Conservation (phyloP, 2,113 vertebrate species). For the Strigops habroptila region DNA sequence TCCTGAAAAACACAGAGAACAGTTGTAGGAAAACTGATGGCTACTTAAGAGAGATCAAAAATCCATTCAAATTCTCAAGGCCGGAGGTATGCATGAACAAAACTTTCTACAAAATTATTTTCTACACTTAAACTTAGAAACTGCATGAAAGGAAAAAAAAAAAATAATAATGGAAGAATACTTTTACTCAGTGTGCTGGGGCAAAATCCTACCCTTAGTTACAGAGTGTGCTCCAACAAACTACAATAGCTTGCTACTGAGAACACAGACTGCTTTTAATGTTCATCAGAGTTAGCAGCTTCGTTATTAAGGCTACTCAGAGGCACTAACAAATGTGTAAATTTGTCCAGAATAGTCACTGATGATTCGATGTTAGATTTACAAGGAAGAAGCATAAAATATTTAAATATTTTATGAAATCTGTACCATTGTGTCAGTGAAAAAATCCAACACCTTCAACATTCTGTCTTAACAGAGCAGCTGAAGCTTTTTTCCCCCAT, state of each 20-base stretch:
- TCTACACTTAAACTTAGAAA: background rate
- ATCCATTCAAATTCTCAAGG: constrained; percentile 51
- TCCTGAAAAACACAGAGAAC: constrained; percentile 46
- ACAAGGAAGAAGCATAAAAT: constrained; percentile 6
- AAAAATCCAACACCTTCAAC: constrained; percentile 31
- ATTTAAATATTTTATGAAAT: constrained; percentile 40
- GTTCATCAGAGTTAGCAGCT: background rate
- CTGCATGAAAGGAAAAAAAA: no score
- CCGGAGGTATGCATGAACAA: constrained; percentile 3
- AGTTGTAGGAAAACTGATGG: constrained; percentile 61
- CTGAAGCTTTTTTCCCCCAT: background rate
- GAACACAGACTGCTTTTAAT: background rate
- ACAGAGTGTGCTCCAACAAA: background rate
- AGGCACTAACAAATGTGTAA: background rate
- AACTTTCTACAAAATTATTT: background rate
- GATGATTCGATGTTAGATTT: background rate
- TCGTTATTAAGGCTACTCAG: background rate
- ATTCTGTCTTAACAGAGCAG: constrained; percentile 30
- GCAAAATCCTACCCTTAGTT: background rate
- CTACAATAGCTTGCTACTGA: background rate
- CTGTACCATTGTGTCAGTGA: constrained; percentile 1
- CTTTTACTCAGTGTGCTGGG: background rate
- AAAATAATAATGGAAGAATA: background rate
- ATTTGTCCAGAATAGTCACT: background rate
- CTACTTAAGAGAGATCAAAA: constrained; percentile 55